A percentile compares a stretch with the other conserved stretches of the same genome.
Evolutionary conservation across 2,888 invertebrate genomes (phyloP).

Genomic region (Mythimna pallens): DNA sequence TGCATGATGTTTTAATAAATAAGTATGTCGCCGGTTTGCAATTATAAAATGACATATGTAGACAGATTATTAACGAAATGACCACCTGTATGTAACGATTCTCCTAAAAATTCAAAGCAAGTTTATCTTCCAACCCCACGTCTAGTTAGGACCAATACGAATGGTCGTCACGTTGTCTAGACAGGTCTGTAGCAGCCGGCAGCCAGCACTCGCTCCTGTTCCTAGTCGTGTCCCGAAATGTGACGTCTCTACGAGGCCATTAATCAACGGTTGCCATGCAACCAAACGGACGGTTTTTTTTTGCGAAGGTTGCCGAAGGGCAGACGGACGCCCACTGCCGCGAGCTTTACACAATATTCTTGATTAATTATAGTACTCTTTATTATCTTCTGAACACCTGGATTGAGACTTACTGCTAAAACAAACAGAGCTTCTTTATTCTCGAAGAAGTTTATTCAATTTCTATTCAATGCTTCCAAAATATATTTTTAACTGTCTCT

Average conservation of each 20-base stretch:
- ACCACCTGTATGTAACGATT: neutral
- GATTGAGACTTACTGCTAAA: too few species aligned
- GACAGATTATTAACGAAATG: neutral
- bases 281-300: slow-evolving; percentile 31
- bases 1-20: too few species aligned
- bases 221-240: slow-evolving; percentile 15
- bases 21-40: neutral
- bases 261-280: slow-evolving; percentile 55
- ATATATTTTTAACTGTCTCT: neutral
- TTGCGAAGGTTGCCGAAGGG: slow-evolving; percentile 49
- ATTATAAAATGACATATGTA: too few species aligned
- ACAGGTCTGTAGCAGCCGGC: neutral
- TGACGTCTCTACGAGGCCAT: slow-evolving; percentile 26
- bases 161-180: slow-evolving; percentile 12
- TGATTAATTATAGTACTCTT: slow-evolving; percentile 34
- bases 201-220: neutral
- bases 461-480: neutral
- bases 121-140: neutral
- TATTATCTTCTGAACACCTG: slow-evolving; percentile 14
- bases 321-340: slow-evolving; percentile 31
- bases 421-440: too few species aligned
- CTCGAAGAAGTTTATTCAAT: neutral
- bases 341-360: slow-evolving; percentile 4
- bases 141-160: neutral
- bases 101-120: neutral